Evolutionary conservation across 2,113 vertebrate genomes (phyloP).

Genomic region (Anolis carolinensis): DNA sequence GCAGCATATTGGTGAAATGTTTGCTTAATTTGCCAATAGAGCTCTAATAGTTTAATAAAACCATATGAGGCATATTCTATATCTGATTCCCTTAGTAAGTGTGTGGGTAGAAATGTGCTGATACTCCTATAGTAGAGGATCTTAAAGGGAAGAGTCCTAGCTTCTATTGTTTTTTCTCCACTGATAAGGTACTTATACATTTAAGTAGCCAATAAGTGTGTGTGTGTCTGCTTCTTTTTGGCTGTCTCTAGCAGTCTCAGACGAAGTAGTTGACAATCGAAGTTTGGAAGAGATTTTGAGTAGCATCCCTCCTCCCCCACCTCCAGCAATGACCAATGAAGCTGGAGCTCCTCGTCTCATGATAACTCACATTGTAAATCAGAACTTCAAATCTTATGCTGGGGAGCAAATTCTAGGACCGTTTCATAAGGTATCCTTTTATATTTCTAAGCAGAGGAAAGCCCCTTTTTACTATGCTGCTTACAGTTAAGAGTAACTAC

Average conservation of each 20-base stretch:
- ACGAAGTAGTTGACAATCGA: constrained; percentile 83
- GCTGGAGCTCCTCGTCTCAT: constrained; percentile 96
- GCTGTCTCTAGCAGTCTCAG: constrained; percentile 74
- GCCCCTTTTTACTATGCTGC: not conserved
- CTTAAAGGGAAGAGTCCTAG: constrained; percentile 6
- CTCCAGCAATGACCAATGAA: constrained; percentile 97
- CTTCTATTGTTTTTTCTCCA: constrained; percentile 37
- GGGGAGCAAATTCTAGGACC: constrained; percentile 93
- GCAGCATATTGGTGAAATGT: constrained; percentile 54
- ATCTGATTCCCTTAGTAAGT: constrained; percentile 35
- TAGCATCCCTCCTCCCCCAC: constrained; percentile 95
- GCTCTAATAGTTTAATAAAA: constrained; percentile 58
- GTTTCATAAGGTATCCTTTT: constrained; percentile 93
- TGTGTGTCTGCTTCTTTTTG: constrained; percentile 67
- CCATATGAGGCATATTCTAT: constrained; percentile 35
- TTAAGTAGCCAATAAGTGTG: constrained; percentile 41
- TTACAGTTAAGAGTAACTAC: constrained; percentile 34
- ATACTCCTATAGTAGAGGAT: constrained; percentile 19
- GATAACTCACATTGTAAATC: constrained; percentile 98
- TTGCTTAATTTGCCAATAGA: constrained; percentile 30
- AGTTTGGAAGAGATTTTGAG: constrained; percentile 97
- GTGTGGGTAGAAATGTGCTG: constrained; percentile 38
- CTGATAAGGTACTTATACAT: constrained; percentile 7
- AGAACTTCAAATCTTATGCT: constrained; percentile 98
- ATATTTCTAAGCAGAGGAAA: constrained; percentile 35